Base-by-base conservation (phyloP, 1,140 invertebrate species). In the Drosophila leontia region DNA sequence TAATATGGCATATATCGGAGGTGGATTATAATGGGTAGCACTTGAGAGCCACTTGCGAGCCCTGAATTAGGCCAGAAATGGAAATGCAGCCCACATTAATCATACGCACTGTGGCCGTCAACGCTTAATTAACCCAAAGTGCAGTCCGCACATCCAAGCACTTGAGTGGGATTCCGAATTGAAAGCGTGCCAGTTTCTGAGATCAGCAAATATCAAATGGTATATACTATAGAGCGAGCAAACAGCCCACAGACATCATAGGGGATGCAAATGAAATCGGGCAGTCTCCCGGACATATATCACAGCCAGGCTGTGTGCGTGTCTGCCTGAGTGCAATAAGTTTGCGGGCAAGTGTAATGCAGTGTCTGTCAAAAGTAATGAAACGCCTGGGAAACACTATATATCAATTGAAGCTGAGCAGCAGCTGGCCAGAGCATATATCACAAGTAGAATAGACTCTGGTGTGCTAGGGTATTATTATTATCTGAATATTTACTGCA, bases 81-180 rank as follows among this genome's bases (percentile, higher is more conserved):
- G 29, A 64, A 79, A 42, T 76, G 42, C 39, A 39, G 11, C 64
- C 44, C 53, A 65, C 26, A 81, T 85, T 64, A 78, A 80, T 74
- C 63, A 78, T 77, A 67, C 75, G 70, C 70, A 69, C 48, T 39
- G 50, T 60, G 35, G 42, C 51, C 51, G 51, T 44, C 35, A 12
- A 8, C 35, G 65, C 35, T 19, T 37, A 71, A 70, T 72, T 72
- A 57, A 50, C 44, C 19, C 65, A 3, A 74, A 72, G 68, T 60
- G 70, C 70, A 72, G 51, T 72, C 67, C 42, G 67, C 69, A 44
- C 67, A 45, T 7, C 50, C 34, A 29, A 29, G 6, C 67, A 72
- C 65, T 72, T n/a, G 19, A 37, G 37, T 58, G 26, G 35, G 19
- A 12, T 35, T 19, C 41, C 19, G 58, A 72, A 60, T 72, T 60